A percentile compares a stretch with the other conserved stretches of the same genome.
Conservation (phyloP, 2,797 vertebrate genomes). For the Coreius guichenoti region DNA sequence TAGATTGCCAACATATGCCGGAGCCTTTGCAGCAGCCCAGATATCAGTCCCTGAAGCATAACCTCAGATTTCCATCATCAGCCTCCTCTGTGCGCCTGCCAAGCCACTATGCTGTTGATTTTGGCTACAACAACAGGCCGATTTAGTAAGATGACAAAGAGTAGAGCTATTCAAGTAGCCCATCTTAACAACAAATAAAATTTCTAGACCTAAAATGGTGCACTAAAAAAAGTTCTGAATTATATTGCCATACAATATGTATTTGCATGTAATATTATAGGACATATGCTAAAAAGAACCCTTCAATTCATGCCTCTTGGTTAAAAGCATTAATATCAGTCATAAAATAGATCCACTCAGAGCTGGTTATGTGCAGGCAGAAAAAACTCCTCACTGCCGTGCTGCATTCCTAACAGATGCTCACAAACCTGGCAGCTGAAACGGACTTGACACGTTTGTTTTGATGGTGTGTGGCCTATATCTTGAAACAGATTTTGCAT, state of each 20-base stretch:
- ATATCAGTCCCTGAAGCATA: slow-evolving; percentile 55
- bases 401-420: slow-evolving; percentile 30
- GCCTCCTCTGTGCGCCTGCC: slow-evolving; percentile 58
- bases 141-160: slow-evolving; percentile 51
- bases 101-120: slow-evolving; percentile 64
- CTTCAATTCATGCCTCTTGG: not conserved
- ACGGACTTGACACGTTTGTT: not conserved
- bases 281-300: not conserved
- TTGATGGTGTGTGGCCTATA: not conserved
- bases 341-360: not conserved
- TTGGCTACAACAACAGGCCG: slow-evolving; percentile 60
- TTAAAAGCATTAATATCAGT: slow-evolving; percentile 1
- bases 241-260: not conserved
- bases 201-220: not conserved
- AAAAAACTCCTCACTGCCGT: not conserved
- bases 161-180: slow-evolving; percentile 15
- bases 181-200: not conserved
- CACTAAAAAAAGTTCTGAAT: not conserved
- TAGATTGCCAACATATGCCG: slow-evolving; percentile 57
- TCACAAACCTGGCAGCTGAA: slow-evolving; percentile 22
- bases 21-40: slow-evolving; percentile 43
- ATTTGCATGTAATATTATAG: not conserved
- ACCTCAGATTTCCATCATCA: slow-evolving; percentile 60
- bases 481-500: slow-evolving; percentile 63
- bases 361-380: not conserved